These are phyloP conservation scores for Heliothis virescens DNA, from an alignment of 1,140 invertebrate genomes.

Conservation along the genomic window DNA sequence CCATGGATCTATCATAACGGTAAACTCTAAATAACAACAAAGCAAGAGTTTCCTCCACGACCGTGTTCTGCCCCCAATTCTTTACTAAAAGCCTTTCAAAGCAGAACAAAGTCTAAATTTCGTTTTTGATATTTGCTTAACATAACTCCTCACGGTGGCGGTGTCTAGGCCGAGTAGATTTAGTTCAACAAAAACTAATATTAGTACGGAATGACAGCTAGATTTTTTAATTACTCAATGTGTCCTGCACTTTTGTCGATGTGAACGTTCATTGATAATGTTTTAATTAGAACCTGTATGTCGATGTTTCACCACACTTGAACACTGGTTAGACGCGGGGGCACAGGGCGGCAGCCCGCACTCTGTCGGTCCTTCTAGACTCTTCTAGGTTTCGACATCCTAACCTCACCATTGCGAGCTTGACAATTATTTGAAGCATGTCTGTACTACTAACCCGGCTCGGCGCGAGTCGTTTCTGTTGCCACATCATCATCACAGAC, in stretches of 20 bases:
- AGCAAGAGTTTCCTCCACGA: conserved; percentile 71
- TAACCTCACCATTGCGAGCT: conserved; percentile 84
- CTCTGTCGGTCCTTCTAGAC: conserved; percentile 75
- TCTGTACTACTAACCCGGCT: conserved; percentile 83
- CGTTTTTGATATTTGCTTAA: conserved; percentile 85
- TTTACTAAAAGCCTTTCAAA: conserved; percentile 65
- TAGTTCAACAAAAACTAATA: conserved; percentile 69
- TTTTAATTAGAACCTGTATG: conserved; percentile 83
- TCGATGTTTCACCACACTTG: conserved; percentile 84
- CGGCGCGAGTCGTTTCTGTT: conserved; percentile 83
- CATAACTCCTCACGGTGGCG: conserved; percentile 82
- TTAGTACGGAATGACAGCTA: conserved; percentile 85
- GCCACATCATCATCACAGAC: conserved; percentile 79
- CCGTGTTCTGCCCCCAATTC: conserved; percentile 75
- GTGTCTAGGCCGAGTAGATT: conserved; percentile 83
- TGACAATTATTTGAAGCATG: conserved; percentile 85
- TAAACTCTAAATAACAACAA: neutral
- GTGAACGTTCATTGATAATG: conserved; percentile 79
- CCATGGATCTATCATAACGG: neutral
- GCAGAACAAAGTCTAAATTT: conserved; percentile 86
- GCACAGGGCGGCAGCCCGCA: conserved; percentile 66
- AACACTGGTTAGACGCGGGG: conserved; percentile 64
- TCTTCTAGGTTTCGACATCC: conserved; percentile 81
- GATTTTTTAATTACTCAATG: conserved; percentile 80
- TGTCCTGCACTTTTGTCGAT: conserved; percentile 84